phyloP scores from a whole-genome alignment of 2,113 vertebrate species.

The Ciconia maguari region DNA sequence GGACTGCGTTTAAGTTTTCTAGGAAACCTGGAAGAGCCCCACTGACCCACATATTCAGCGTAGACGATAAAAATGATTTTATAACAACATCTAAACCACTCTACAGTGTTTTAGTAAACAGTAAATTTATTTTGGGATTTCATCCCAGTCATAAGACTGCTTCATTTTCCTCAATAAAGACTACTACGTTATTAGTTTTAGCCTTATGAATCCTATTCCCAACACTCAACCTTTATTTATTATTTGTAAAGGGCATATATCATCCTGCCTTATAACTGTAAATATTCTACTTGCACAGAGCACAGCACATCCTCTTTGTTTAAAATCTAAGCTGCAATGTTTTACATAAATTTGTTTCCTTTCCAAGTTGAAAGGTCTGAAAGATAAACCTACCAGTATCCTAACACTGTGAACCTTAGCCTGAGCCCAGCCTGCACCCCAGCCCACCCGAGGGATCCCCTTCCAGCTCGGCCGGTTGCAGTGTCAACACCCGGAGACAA shows the following conservation, averaged over 20 bases:
- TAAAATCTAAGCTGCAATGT: slow-evolving; percentile 43
- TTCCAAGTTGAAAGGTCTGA: slow-evolving; percentile 8
- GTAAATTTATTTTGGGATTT: slow-evolving; percentile 12
- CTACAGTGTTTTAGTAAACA: neutral
- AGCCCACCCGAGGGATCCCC: neutral
- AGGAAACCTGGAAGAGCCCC: neutral
- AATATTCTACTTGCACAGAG: slow-evolving; percentile 44
- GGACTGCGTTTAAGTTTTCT: neutral
- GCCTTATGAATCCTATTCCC: slow-evolving; percentile 35
- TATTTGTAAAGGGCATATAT: slow-evolving; percentile 49
- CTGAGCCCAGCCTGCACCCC: neutral
- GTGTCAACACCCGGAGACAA: neutral
- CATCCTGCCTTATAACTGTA: slow-evolving; percentile 54
- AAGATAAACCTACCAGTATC: neutral
- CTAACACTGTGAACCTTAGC: neutral
- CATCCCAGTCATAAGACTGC: neutral
- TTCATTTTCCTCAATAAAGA: slow-evolving; percentile 12
- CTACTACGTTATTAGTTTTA: neutral
- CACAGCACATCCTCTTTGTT: slow-evolving; percentile 50
- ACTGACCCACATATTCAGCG: neutral
- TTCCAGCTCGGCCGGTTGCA: neutral
- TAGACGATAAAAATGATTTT: neutral
- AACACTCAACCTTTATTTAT: slow-evolving; percentile 62
- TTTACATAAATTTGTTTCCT: slow-evolving; percentile 38
- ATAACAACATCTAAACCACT: neutral